Evolutionary conservation across 1,140 invertebrate species (phyloP), one percentile per base, ranked within the genome.

Genomic region (Magallana ariakensis): DNA sequence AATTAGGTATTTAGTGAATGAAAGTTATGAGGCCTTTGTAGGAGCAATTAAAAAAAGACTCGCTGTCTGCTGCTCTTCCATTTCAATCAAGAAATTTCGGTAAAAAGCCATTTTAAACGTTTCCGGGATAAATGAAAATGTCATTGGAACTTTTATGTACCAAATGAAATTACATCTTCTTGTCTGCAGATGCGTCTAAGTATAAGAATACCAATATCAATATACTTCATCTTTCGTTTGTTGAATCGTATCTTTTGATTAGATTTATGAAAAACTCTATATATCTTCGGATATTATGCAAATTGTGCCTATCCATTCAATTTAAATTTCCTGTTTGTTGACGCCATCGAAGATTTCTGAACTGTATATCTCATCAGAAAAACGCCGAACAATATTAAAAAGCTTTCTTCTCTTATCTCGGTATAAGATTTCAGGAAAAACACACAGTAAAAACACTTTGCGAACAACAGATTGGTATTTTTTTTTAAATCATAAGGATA

Each of bases 1-100:
- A 75, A 75, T 75, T 75, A 26, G 66, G 19, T 8, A 26, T 75
- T 75, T 26, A 75, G 26, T 75, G 66, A 75, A 75, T 46, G 26
- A 26, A 19, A 75, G 6, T 75, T 46, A 13, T 46, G 6, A 10
- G 9, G 22, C 66, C 33, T 75, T 75, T 75, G 66, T 75, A 26
- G 66, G 16, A 13, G 66, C 5, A 1, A 75, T 10, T 33, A 33
- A 26, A 19, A 46, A 75, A 75, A 75, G 66, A 75, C 66, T 1
- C 8, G 7, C 22, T 33, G 66, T 75, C 66, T 75, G 22, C 66
- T 15, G 22, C 10, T 33, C 22, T 22, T 26, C 13, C 22, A 26
- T 75, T 75, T 75, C 22, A 75, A 75, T 75, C 66, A 75, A 13
- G 66, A 75, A 75, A 26, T 26, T 9, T 33, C 9, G 66, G 66